Conservation (phyloP, 92 coral and sea anemone species). For the Heteractis magnifica region DNA sequence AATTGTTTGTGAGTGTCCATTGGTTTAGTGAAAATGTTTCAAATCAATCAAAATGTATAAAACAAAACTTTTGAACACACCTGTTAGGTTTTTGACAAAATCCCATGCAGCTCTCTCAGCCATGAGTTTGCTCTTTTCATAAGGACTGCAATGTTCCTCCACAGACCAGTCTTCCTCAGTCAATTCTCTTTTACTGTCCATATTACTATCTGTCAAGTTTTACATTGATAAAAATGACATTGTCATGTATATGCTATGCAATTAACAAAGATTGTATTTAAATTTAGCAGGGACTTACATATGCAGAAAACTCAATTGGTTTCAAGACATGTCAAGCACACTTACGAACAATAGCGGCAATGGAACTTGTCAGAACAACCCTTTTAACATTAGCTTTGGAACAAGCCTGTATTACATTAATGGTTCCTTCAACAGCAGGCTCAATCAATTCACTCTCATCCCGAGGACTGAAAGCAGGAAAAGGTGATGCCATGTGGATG, state of each 20-base stretch:
- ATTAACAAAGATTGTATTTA: too few species aligned
- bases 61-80: conserved; percentile 27
- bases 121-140: conserved; percentile 75
- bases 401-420: conserved; percentile 89
- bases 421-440: conserved; percentile 97
- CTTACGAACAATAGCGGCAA: conserved; percentile 73
- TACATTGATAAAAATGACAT: too few species aligned
- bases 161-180: conserved; percentile 93
- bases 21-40: not conserved
- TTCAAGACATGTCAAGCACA: not conserved
- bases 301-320: too few species aligned
- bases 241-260: too few species aligned
- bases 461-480: conserved; percentile 72
- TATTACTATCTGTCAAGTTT: conserved; percentile 38
- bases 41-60: not conserved
- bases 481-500: conserved; percentile 95
- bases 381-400: conserved; percentile 80
- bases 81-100: conserved; percentile 61
- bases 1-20: not conserved
- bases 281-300: not conserved
- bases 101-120: conserved; percentile 95
- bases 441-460: conserved; percentile 87
- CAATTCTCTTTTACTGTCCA: conserved; percentile 44
- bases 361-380: conserved; percentile 90
- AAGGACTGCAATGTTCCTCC: conserved; percentile 63